Base-by-base conservation (phyloP, 2,888 invertebrate genomes). In the Chrysomela aeneicollis region DNA sequence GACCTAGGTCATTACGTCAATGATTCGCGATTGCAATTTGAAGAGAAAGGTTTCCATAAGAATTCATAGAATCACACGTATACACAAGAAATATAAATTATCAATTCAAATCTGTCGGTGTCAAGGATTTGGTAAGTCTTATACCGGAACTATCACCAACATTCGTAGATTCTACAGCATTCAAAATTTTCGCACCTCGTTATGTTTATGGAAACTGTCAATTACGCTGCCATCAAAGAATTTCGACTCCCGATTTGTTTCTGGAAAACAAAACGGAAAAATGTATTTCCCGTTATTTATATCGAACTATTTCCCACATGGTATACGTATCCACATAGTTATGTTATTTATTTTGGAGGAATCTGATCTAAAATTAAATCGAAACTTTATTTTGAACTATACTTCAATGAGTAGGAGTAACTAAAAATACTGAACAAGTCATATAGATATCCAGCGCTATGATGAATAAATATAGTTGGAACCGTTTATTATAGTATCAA, bases 331-430 rank as follows among this genome's bases (percentile, higher is more conserved):
- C 42, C 22, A 57, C 57, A 57, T 46, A 57, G 22, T 47, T 26
- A 57, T 57, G 46, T 46, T 57, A 30, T 57, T 57, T 55, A 61
- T 61, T 61, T 61, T 61, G 35, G 22, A 49, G 49, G 50, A 18
- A 55, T 55, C 49, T 17, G 35, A 35, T 32, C 61, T 61, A 61
- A 55, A 61, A 55, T 61, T 61, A 55, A 37, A 50, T 55, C 53
- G 21, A 55, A 61, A 55, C 22, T 61, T 35, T 61, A 61, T 61
- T 61, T 61, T 55, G 35, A 61, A 50, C 35, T 35, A n/a, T n/a
- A 26, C 10, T 30, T 21, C 18, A 21, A 21, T 37, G 26, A 54
- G 54, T 61, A 50, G 61, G 55, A 26, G 18, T 42, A 35, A 35
- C 55, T 55, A 61, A 49, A 55, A 55, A 61, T 61, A 61, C 32